Evolutionary conservation across 2,888 invertebrate genomes (phyloP).

Genomic region (Megaustenia siamemsis): DNA sequence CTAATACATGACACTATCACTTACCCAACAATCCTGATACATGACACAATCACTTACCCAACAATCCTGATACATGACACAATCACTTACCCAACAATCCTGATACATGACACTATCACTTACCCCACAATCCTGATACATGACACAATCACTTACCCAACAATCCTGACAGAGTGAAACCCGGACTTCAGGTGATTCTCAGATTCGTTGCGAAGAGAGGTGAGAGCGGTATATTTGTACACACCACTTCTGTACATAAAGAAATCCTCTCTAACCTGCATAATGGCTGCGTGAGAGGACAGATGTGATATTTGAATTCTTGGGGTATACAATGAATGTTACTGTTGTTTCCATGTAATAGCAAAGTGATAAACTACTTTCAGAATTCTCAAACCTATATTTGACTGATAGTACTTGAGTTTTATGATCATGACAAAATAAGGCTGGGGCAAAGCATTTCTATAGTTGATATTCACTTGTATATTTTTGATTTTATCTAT

Average conservation of each 20-base stretch:
- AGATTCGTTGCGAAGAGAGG: conserved; percentile 79
- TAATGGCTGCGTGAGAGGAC: conserved; percentile 83
- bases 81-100: conserved; percentile 83
- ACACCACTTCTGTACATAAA: conserved; percentile 93
- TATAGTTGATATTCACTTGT: too few species aligned
- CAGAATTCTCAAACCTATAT: background rate
- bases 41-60: conserved; percentile 82
- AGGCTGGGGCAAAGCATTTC: too few species aligned
- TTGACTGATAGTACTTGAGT: background rate
- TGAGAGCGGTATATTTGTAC: conserved; percentile 82
- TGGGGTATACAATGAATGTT: background rate
- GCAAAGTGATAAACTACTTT: background rate
- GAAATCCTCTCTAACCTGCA: conserved; percentile 94
- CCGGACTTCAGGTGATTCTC: conserved; percentile 83
- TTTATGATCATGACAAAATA: background rate
- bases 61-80: conserved; percentile 93
- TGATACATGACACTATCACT: background rate
- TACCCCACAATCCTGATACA: background rate
- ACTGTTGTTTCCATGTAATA: too few species aligned
- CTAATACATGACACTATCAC: too few species aligned
- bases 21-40: too few species aligned
- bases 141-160: conserved; percentile 78
- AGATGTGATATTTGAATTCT: background rate
- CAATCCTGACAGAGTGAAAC: conserved; percentile 93
- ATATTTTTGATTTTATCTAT: too few species aligned